A percentile compares a stretch with the other conserved stretches of the same genome.
Evolutionary conservation across 2,797 vertebrate genomes (phyloP).

Genomic region (Malurus leucopterus): DNA sequence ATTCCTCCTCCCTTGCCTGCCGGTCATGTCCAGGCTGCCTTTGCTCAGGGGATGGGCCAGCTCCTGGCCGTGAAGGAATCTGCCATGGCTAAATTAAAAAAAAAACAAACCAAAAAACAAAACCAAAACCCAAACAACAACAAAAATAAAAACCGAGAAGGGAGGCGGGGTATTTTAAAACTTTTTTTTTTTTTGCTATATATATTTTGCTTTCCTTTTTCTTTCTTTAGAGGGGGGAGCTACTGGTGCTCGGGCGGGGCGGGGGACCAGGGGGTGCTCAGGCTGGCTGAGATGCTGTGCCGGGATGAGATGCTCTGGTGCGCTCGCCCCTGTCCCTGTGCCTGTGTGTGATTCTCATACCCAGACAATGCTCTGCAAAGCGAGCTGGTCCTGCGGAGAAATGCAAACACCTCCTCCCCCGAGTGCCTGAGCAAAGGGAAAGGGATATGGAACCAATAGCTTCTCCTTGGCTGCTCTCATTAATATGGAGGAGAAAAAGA

Average conservation of each 20-base stretch:
- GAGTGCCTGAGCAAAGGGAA: not conserved
- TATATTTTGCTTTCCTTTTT: too few species aligned
- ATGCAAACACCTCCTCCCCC: slow-evolving; percentile 56
- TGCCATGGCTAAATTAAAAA: not conserved
- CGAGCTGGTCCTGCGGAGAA: slow-evolving; percentile 57
- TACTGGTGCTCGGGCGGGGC: not conserved
- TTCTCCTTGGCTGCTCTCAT: slow-evolving; percentile 1
- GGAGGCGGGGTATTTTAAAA: not conserved
- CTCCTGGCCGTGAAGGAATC: slow-evolving; percentile 48
- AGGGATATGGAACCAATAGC: not conserved
- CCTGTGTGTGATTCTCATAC: not conserved
- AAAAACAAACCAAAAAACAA: too few species aligned
- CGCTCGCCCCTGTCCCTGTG: not conserved
- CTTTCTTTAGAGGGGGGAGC: not conserved
- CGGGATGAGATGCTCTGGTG: not conserved
- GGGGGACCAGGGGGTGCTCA: not conserved
- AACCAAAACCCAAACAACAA: not conserved
- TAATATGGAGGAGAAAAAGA: slow-evolving; percentile 16
- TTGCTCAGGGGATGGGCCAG: slow-evolving; percentile 44
- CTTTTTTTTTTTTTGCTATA: not conserved
- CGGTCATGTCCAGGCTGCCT: slow-evolving; percentile 41
- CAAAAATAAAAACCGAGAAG: not conserved
- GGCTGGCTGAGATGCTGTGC: not conserved
- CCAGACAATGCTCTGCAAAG: slow-evolving; percentile 59
- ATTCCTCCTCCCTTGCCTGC: slow-evolving; percentile 46